Base-by-base conservation (phyloP, 2,888 invertebrate genomes). In the Antheraea assamensis region DNA sequence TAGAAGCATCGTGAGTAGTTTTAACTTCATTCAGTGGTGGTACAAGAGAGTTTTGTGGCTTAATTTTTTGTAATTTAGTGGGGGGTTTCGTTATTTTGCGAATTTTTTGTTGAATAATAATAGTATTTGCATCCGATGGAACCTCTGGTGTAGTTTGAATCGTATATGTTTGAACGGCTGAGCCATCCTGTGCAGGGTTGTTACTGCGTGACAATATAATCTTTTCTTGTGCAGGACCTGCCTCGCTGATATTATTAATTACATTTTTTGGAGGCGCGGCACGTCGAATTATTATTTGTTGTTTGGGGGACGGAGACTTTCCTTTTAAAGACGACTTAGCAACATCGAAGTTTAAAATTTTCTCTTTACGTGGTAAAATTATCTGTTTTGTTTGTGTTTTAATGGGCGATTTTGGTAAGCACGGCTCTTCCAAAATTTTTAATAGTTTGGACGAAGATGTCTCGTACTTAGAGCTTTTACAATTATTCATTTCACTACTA, bases 351-450 rank as follows among this genome's bases (percentile, higher is more conserved):
- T 95, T 95, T 49, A 95, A 85, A 76, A 93, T 93, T 81, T 94
- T 95, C 79, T 95, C 95, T 81, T 90, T 94, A 2, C 88, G 87
- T 2, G 90, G 82, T 70, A 90, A 79, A 61, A 91, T 81, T 58
- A 90, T 80, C 80, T 89, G 90, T 79, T 93, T 93, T 31, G 88
- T 75, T 19, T 88, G 78, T 30, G 85, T 77, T 30, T 87, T 79
- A 58, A 84, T 35, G 47, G 81, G 49, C 58, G 88, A 78, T 83
- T 89, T 92, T 24, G 90, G 88, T 76, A 88, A 83, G 74, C 85
- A 85, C 0, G 94, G 92, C 78, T 95, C 95, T 80, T 95, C 95
- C 77, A 96, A 86, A 74, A 96, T 95, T 84, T 95, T 95, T 75
- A 96, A 86, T 68, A 96, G 83, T 87, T 95, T 96, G 1, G 95